These are phyloP conservation scores for Mugil cephalus DNA, from an alignment of 2,113 vertebrate genomes.

Conservation along the genomic window DNA sequence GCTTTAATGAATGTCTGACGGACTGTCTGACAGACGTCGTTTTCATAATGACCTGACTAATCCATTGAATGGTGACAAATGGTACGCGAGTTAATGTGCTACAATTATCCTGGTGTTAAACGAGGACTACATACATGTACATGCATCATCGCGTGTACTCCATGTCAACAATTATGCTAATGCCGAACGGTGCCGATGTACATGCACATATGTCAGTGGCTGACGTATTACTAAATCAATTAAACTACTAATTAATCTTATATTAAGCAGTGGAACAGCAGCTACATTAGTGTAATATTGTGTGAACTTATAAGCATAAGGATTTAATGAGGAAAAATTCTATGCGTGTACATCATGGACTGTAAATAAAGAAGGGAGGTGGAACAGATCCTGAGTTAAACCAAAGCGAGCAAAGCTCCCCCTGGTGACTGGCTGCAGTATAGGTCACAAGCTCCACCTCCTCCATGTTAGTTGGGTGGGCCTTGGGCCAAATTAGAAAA, in stretches of 20 bases:
- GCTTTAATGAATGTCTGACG: slow-evolving; percentile 53
- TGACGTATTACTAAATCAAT: slow-evolving; percentile 17
- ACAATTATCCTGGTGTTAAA: slow-evolving; percentile 41
- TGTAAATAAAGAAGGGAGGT: too few species aligned
- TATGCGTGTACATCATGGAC: too few species aligned
- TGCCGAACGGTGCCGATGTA: not conserved
- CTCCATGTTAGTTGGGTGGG: too few species aligned
- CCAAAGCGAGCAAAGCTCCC: too few species aligned
- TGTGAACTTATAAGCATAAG: slow-evolving; percentile 11
- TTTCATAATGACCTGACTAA: slow-evolving; percentile 54
- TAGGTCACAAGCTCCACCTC: too few species aligned
- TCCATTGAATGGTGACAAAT: slow-evolving; percentile 60
- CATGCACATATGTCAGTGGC: slow-evolving; percentile 3
- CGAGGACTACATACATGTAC: slow-evolving; percentile 20
- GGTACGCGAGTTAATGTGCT: slow-evolving; percentile 47
- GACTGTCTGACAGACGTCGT: slow-evolving; percentile 47
- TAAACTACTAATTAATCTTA: slow-evolving; percentile 28
- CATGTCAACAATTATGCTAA: slow-evolving; percentile 26
- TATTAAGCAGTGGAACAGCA: not conserved
- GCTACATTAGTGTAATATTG: not conserved
- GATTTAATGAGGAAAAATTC: slow-evolving; percentile 1
- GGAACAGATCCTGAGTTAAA: too few species aligned
- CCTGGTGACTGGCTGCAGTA: too few species aligned
- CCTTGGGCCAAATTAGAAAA: too few species aligned
- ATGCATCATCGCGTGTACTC: slow-evolving; percentile 36